These are phyloP conservation scores for Drosophila busckii DNA, from an alignment of 1,140 invertebrate species.

Conservation along the genomic window DNA sequence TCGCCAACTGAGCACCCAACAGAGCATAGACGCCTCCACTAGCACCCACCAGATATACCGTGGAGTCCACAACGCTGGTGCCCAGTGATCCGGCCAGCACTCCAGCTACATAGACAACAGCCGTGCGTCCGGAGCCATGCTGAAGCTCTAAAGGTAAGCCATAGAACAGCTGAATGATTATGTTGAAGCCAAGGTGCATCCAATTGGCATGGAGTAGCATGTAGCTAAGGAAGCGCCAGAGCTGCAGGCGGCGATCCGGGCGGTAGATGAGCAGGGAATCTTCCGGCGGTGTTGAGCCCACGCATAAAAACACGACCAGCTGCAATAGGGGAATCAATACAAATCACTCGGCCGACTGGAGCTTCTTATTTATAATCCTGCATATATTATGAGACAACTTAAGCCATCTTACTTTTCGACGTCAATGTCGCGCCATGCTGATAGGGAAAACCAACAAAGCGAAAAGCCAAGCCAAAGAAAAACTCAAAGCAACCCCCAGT, in stretches of 20 bases:
- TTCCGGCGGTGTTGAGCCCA: constrained; percentile 87
- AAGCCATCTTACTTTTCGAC: constrained; percentile 41
- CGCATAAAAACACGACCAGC: constrained; percentile 94
- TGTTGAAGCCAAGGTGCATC: constrained; percentile 96
- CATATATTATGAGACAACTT: no score
- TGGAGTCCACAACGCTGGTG: constrained; percentile 94
- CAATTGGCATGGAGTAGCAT: constrained; percentile 97
- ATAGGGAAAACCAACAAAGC: constrained; percentile 12
- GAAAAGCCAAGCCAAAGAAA: constrained; percentile 17
- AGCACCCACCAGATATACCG: constrained; percentile 95
- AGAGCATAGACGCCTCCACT: constrained; percentile 96
- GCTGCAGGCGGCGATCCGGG: constrained; percentile 92
- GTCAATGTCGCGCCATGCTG: constrained; percentile 16
- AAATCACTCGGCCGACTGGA: no score
- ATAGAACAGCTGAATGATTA: constrained; percentile 93
- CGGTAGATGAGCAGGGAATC: constrained; percentile 96
- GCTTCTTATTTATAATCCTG: no score
- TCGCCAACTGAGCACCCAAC: constrained; percentile 94
- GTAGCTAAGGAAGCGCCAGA: constrained; percentile 96
- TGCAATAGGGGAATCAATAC: constrained; percentile 80
- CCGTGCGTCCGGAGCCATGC: constrained; percentile 92
- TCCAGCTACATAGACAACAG: constrained; percentile 94
- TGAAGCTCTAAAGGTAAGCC: constrained; percentile 97
- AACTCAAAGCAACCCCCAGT: constrained; percentile 46
- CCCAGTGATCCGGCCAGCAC: constrained; percentile 95